phyloP scores from a whole-genome alignment of 2,888 invertebrate species.

The Orthonevra nobilis region DNA sequence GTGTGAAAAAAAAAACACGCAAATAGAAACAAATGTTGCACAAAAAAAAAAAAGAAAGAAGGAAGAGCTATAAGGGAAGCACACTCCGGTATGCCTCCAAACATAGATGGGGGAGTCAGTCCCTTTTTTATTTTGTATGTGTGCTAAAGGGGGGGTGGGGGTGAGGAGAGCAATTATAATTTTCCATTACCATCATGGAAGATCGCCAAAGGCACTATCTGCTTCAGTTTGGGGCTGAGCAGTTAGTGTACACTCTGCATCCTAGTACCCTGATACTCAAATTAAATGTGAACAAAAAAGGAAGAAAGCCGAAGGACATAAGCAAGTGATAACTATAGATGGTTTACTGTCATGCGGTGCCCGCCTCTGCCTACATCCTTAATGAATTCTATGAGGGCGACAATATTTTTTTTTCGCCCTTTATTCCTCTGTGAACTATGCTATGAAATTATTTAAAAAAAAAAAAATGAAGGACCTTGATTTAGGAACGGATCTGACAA shows the following conservation, averaged over 20 bases:
- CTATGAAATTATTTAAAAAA: slow-evolving; percentile 36
- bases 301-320: slow-evolving; percentile 36
- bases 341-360: slow-evolving; percentile 46
- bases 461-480: slow-evolving; percentile 46
- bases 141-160: too few relatives aligned
- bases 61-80: too few relatives aligned
- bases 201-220: slow-evolving; percentile 53
- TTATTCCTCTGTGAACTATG: slow-evolving; percentile 2
- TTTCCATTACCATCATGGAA: slow-evolving; percentile 64
- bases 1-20: slow-evolving; percentile 20
- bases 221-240: slow-evolving; percentile 25
- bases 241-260: not conserved
- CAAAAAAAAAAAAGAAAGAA: slow-evolving; percentile 41
- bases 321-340: slow-evolving; percentile 43
- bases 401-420: slow-evolving; percentile 23
- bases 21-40: slow-evolving; percentile 31
- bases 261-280: slow-evolving; percentile 19
- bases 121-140: slow-evolving; percentile 55
- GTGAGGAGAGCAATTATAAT: slow-evolving; percentile 66
- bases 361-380: slow-evolving; percentile 18
- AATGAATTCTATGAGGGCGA: slow-evolving; percentile 32
- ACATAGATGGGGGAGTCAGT: slow-evolving; percentile 58
- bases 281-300: slow-evolving; percentile 32
- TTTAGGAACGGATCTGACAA: slow-evolving; percentile 2
- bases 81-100: too few relatives aligned